These are phyloP conservation scores for Rhombomys opimus DNA, from an alignment of 2,113 vertebrate species.

Conservation along the genomic window DNA sequence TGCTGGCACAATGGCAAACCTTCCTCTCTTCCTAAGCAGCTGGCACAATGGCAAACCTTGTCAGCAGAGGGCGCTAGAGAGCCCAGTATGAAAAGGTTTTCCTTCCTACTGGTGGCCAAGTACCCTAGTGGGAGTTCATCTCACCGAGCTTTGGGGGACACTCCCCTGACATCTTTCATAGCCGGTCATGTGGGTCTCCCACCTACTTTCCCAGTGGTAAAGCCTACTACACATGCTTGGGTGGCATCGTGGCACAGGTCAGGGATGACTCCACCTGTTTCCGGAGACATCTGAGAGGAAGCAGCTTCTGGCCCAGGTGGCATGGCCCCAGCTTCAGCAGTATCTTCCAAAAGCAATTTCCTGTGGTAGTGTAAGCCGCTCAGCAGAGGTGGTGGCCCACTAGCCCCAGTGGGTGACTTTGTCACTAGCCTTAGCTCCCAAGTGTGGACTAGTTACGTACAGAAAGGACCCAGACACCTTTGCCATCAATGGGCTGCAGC, in stretches of 20 bases:
- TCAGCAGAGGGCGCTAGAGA: neutral
- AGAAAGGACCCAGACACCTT: neutral
- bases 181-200: too few species aligned
- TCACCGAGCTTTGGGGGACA: neutral
- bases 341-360: neutral
- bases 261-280: neutral
- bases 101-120: neutral
- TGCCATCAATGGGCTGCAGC: too few species aligned
- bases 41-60: neutral
- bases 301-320: neutral
- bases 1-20: neutral
- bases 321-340: neutral
- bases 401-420: too few species aligned
- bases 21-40: neutral
- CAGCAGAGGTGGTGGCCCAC: neutral
- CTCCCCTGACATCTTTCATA: neutral
- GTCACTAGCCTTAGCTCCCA: neutral
- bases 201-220: neutral
- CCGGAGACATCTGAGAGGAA: neutral
- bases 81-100: neutral
- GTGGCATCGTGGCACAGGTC: neutral
- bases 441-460: neutral
- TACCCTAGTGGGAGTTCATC: neutral
- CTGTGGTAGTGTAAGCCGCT: neutral
- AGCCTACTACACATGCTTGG: neutral